Base-by-base conservation (phyloP, 2,888 invertebrate species). In the Pocota personata region DNA sequence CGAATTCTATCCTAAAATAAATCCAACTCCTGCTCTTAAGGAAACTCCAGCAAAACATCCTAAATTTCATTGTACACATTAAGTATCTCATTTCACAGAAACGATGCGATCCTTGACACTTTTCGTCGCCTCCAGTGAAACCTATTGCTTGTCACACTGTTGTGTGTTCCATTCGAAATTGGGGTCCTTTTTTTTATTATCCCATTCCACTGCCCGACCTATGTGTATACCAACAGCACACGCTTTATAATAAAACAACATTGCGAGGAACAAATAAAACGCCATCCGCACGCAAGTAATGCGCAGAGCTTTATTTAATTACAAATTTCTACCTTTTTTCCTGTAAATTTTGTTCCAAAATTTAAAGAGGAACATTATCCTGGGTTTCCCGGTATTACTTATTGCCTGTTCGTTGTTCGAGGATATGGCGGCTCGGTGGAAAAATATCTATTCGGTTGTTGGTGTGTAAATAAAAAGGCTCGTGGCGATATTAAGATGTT, bases 21-120 rank as follows among this genome's bases (percentile, higher is more conserved):
- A 58, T 50, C 37, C 8, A 10, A 30, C 12, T 16, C 66, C 14
- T 32, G 19, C 16, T 6, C 16, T 4, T 1, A 12, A 19, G 48
- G 14, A n/a, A 21, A 1, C 62, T 21, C 12, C 55, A 19, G 19
- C 21, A 48, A 37, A 35, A 32, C 21, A 35, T 14, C 48, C 48
- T 4, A 32, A 57, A 35, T 57, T 57, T 57, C 3, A 30, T 43
- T 8, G 14, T 55, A n/a, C 40, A 40, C 5, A 40, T 40, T 40
- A 14, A 27, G 35, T 50, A 66, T 35, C 21, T 2, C 21, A 32
- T 69, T 71, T 58, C 14, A 43, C 57, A 35, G 24, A n/a, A 14
- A 55, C 21, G 30, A 43, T 30, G 37, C 27, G 72, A 50, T 73
- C 60, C 60, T 50, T 73, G 62, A 62, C 60, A 73, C 46, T 35